Evolutionary conservation across 2,888 invertebrate species (phyloP), one percentile per base, ranked within the genome.

Genomic region (Acrobasis consociella): DNA sequence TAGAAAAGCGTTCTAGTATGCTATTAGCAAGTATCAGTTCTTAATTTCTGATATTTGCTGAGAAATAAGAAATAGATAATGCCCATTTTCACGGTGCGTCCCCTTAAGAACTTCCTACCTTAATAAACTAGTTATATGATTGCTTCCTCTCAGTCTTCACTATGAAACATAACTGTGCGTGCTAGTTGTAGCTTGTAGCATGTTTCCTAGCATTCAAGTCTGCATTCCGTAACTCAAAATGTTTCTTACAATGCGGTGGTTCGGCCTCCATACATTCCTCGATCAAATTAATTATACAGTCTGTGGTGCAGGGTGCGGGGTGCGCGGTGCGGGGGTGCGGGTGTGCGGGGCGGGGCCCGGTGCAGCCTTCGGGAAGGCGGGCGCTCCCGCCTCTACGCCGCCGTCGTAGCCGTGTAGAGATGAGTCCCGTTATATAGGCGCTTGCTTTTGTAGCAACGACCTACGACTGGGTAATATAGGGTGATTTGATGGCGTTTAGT

Each of bases 311-410:
- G 55, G 2, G 22, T n/a, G 11, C 15, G 15, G 39, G n/a, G 65
- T 61, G 11, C 15, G 15, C 16, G n/a, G 65, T 61, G 66, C 62
- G 64, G 62, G 59, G 63, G 58, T 63, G 63, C 52, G 17, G 62
- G n/a, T n/a, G n/a, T n/a, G n/a, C n/a, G n/a, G 59, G 63, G 65
- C 67, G 17, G 55, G 17, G 70, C 64, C 5, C 5, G 13, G n/a
- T 3, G 13, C 51, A 51, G 51, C 51, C 51, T 51, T 22, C 51
- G 31, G 52, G 46, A 46, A 13, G 62, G 49, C 51, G 64, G 62
- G 60, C 61, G 53, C 58, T 11, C 13, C 52, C 51, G 51, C 51
- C 46, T 46, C 46, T 46, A 46, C 46, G 46, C 46, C 46, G 46
- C 13, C 46, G 46, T n/a, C 46, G 46, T 31, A 22, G 52, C 52